These are phyloP conservation scores for Nerophis lumbriciformis DNA, from an alignment of 2,113 vertebrate species.

Conservation along the genomic window DNA sequence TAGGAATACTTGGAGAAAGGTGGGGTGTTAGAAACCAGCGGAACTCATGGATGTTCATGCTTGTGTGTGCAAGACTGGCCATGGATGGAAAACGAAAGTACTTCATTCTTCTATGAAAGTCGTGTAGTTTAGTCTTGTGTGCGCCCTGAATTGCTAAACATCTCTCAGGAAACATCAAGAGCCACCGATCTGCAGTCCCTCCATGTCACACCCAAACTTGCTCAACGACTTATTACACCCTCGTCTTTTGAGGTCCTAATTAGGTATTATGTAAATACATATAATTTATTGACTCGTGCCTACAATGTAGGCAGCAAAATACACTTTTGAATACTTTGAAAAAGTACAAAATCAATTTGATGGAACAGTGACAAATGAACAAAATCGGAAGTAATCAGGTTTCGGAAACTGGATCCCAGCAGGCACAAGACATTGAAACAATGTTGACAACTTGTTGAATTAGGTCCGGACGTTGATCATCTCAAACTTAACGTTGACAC, in stretches of 20 bases:
- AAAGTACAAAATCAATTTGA: conserved; percentile 25
- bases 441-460: too few relatives aligned
- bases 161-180: conserved; percentile 57
- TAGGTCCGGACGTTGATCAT: too few relatives aligned
- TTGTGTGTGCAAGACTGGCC: conserved; percentile 46
- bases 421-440: too few relatives aligned
- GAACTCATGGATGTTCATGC: conserved; percentile 40
- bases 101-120: conserved; percentile 28
- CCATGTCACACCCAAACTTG: conserved; percentile 11
- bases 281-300: conserved; percentile 65
- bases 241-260: conserved; percentile 45
- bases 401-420: conserved; percentile 4
- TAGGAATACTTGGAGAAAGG: conserved; percentile 31
- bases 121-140: conserved; percentile 22
- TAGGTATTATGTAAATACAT: conserved; percentile 61
- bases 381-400: conserved; percentile 25
- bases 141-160: conserved; percentile 39
- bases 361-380: conserved; percentile 18
- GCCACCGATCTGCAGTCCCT: conserved; percentile 5
- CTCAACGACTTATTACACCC: conserved; percentile 24
- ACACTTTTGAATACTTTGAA: conserved; percentile 38
- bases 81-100: conserved; percentile 30
- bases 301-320: conserved; percentile 66
- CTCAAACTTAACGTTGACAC: too few relatives aligned
- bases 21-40: conserved; percentile 49